A percentile compares a stretch with the other conserved stretches of the same genome.
These are phyloP conservation scores for Ectropis grisescens DNA, from an alignment of 1,140 invertebrate species.

Conservation along the genomic window DNA sequence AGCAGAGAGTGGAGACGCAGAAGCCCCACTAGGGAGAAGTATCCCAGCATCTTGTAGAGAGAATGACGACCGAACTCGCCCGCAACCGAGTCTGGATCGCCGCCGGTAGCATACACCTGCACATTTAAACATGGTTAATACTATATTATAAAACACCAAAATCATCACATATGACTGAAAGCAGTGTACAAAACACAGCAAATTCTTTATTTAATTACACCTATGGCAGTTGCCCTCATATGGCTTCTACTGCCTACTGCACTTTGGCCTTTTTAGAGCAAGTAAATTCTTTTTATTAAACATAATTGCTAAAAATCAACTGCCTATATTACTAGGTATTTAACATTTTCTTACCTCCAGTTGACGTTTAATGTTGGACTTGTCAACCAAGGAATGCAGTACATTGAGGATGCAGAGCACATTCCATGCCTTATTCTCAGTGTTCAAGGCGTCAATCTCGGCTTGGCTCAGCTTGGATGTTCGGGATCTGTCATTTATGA, in stretches of 20 bases:
- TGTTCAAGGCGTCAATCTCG: conserved; percentile 86
- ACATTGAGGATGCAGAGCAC: conserved; percentile 98
- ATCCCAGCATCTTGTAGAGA: conserved; percentile 99
- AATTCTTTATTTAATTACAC: too few species aligned
- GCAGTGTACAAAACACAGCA: too few species aligned
- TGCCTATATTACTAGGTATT: too few species aligned
- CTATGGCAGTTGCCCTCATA: too few species aligned
- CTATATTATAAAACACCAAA: neutral
- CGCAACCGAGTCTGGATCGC: conserved; percentile 95
- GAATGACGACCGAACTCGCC: conserved; percentile 97
- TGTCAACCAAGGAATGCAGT: conserved; percentile 96
- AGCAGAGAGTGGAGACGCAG: conserved; percentile 95
- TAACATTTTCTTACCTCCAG: conserved; percentile 85
- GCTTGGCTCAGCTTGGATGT: conserved; percentile 86
- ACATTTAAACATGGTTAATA: conserved; percentile 1
- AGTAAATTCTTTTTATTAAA: too few species aligned
- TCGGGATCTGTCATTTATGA: conserved; percentile 81
- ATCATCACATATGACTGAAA: too few species aligned
- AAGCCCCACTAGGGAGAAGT: conserved; percentile 96
- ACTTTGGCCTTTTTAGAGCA: too few species aligned
- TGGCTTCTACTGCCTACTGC: too few species aligned
- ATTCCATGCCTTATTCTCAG: conserved; percentile 96
- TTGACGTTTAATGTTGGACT: conserved; percentile 98
- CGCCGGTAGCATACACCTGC: conserved; percentile 82
- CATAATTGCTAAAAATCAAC: too few species aligned